Evolutionary conservation across 2,797 vertebrate species (phyloP).

Genomic region (Chanos chanos): DNA sequence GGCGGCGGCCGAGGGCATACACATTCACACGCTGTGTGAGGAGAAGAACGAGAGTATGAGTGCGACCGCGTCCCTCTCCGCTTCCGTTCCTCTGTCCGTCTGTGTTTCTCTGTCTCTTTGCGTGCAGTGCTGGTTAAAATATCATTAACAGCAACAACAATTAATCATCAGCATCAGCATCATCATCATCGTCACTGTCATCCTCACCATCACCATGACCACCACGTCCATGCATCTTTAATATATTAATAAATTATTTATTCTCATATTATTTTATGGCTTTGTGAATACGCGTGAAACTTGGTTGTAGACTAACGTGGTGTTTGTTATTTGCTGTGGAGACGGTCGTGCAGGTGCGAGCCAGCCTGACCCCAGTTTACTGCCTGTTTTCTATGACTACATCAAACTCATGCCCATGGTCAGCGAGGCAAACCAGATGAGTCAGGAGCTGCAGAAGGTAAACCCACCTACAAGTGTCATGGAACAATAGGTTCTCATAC

Average conservation of each 20-base stretch:
- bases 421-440: slow-evolving; percentile 88
- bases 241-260: neutral
- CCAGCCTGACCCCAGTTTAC: slow-evolving; percentile 75
- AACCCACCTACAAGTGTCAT: neutral
- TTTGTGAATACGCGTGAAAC: slow-evolving; percentile 10
- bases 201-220: too few relatives aligned
- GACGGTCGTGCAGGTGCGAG: slow-evolving; percentile 40
- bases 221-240: too few relatives aligned
- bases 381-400: slow-evolving; percentile 86
- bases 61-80: neutral
- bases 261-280: neutral
- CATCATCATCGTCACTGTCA: too few relatives aligned
- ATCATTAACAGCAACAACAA: too few relatives aligned
- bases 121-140: too few relatives aligned
- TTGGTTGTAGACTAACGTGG: neutral
- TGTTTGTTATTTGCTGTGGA: neutral
- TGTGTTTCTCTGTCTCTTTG: neutral
- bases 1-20: slow-evolving; percentile 80
- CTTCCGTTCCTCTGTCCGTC: neutral
- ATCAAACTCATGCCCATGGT: slow-evolving; percentile 84
- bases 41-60: slow-evolving; percentile 47
- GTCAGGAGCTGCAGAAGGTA: slow-evolving; percentile 82
- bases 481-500: neutral
- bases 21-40: slow-evolving; percentile 63
- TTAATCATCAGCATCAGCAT: too few relatives aligned